Evolutionary conservation across 2,888 invertebrate genomes (phyloP).

Genomic region (Drosophila siamana): DNA sequence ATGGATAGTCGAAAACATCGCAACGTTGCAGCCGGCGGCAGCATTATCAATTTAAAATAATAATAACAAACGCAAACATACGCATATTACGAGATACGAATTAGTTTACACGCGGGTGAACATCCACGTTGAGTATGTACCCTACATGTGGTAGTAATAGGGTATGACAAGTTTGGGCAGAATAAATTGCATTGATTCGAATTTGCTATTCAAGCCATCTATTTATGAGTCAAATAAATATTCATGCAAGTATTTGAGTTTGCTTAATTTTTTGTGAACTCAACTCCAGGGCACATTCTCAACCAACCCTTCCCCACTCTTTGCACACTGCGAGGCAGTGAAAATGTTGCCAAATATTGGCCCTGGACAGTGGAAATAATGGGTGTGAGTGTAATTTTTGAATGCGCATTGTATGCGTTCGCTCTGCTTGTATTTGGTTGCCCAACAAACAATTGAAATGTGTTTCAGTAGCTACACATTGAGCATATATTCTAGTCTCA

Average conservation of each 20-base stretch:
- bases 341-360: conserved; percentile 39
- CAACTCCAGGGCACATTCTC: conserved; percentile 10
- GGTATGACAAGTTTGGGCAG: neutral
- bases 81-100: conserved; percentile 55
- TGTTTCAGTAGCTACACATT: conserved; percentile 54
- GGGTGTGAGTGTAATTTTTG: conserved; percentile 44
- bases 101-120: conserved; percentile 50
- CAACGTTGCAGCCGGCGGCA: conserved; percentile 5
- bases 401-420: conserved; percentile 26
- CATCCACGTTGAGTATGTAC: conserved; percentile 10
- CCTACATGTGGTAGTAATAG: conserved; percentile 6
- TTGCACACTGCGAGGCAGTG: neutral
- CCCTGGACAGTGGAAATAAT: conserved; percentile 14
- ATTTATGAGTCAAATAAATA: no score
- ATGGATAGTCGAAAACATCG: neutral
- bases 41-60: conserved; percentile 68
- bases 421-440: conserved; percentile 47
- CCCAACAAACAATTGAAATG: conserved; percentile 62
- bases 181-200: neutral
- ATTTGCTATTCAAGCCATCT: no score
- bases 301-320: neutral
- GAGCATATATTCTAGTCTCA: conserved; percentile 42
- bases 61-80: conserved; percentile 65
- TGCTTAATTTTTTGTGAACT: no score
- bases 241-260: no score